Evolutionary conservation across 2,888 invertebrate species (phyloP), one percentile per base, ranked within the genome.

Genomic region (Lobophora halterata): DNA sequence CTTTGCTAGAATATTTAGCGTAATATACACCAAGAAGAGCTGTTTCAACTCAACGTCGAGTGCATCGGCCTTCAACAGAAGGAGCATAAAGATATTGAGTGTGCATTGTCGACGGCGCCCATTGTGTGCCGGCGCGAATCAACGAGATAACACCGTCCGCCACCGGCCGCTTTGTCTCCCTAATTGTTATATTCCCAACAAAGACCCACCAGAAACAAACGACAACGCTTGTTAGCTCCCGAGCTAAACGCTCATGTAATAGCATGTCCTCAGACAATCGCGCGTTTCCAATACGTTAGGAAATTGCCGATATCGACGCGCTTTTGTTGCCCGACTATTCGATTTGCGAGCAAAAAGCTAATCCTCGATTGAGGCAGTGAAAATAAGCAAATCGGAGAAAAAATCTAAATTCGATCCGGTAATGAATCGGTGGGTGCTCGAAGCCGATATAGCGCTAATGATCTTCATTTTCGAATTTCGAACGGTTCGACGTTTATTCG

Each of bases 221-320:
- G 70, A 65, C 63, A 64, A 58, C 55, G 71, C 71, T 75, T 67
- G 75, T 77, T 79, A 74, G 72, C 72, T 71, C 59, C 58, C 24
- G 64, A 58, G 70, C 83, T 87, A 83, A 87, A 86, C 76, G 79
- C 67, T 65, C 55, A 58, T 65, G 69, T 79, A 79, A 80, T 85
- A 85, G 85, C 83, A 76, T 78, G 82, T 83, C 81, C 73, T 79
- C 77, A 69, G 72, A 82, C 83, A 82, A 86, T 83, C 69, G 79
- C 67, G 71, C 70, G 67, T 64, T 74, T 72, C 71, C 76, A 74
- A 83, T 79, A 79, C 74, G 73, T 68, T 67, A 76, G 82, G 81
- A 86, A 86, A 86, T 86, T 83, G 81, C 60, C 71, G 61, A 71
- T 74, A 63, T 71, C 65, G 66, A 61, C 61, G 52, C 42, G 59